A percentile compares a stretch with the other conserved stretches of the same genome.
Evolutionary conservation across 1,140 invertebrate species (phyloP).

Genomic region (Triops cancriformis): DNA sequence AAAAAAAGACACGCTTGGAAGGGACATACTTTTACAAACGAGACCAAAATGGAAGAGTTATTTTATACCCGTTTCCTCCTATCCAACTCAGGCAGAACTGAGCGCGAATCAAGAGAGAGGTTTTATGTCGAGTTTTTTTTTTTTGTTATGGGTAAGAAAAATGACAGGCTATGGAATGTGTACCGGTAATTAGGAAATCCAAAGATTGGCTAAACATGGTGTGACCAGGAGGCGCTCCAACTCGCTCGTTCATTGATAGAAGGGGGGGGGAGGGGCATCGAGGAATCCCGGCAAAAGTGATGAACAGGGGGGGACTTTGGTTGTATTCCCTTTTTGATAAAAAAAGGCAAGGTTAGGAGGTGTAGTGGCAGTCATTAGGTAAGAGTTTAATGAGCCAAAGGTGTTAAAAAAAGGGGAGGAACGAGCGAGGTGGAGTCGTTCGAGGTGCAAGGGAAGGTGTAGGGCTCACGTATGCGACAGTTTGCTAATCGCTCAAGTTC

Average conservation of each 20-base stretch:
- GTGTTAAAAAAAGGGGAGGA: background rate
- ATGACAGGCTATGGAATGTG: background rate
- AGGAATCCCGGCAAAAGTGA: background rate
- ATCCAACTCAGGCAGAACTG: constrained; percentile 4
- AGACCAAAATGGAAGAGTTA: background rate
- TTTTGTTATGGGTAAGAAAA: background rate
- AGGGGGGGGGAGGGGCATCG: background rate
- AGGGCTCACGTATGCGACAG: constrained; percentile 7
- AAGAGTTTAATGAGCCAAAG: background rate
- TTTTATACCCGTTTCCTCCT: background rate
- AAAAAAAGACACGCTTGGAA: background rate
- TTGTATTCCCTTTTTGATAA: background rate
- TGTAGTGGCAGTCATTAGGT: background rate
- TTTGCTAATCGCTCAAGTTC: constrained; percentile 13
- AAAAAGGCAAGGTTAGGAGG: background rate
- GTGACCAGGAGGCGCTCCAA: background rate
- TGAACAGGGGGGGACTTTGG: background rate
- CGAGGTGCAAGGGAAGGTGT: constrained; percentile 12
- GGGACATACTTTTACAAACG: background rate
- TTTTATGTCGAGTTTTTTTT: constrained; percentile 9
- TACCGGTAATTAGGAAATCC: background rate
- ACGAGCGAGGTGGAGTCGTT: constrained; percentile 8
- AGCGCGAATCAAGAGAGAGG: background rate
- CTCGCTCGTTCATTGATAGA: background rate
- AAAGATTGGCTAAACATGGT: background rate